A percentile compares a stretch with the other conserved stretches of the same genome.
phyloP scores from a whole-genome alignment of 2,888 invertebrate species.

The Stramonita haemastoma region DNA sequence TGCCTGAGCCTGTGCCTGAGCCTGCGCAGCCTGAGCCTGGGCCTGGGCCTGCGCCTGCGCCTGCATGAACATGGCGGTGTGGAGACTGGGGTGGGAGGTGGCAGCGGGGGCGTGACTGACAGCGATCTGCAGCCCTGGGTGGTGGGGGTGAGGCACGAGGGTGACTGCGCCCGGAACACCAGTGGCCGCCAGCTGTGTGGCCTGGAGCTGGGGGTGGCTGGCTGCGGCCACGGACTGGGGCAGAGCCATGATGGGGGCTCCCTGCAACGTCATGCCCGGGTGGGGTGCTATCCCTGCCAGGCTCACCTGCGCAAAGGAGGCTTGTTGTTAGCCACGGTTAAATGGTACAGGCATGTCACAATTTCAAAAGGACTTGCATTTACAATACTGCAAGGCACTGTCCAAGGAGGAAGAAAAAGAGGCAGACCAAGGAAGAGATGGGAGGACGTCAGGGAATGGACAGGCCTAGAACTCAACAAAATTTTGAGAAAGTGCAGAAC shows the following conservation, averaged over 20 bases:
- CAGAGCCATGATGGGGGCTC: slow-evolving; percentile 67
- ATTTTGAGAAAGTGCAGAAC: too few species aligned
- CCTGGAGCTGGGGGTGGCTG: slow-evolving; percentile 50
- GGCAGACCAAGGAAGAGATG: too few species aligned
- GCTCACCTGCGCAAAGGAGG: slow-evolving; percentile 43
- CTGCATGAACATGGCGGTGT: slow-evolving; percentile 38
- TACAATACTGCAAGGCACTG: too few species aligned
- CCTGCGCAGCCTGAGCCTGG: slow-evolving; percentile 56
- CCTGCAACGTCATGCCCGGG: slow-evolving; percentile 61
- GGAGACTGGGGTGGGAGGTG: slow-evolving; percentile 46
- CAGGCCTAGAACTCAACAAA: too few species aligned
- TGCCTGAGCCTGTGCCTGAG: slow-evolving; percentile 41
- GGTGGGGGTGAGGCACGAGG: slow-evolving; percentile 35
- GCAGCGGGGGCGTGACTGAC: slow-evolving; percentile 21
- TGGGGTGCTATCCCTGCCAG: slow-evolving; percentile 48
- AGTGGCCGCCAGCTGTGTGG: slow-evolving; percentile 37
- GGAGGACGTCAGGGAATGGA: too few species aligned
- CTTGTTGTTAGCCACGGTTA: too few species aligned
- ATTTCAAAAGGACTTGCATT: too few species aligned
- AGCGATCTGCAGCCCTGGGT: slow-evolving; percentile 41
- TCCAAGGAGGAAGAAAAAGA: too few species aligned
- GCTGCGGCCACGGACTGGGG: slow-evolving; percentile 55
- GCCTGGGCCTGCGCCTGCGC: slow-evolving; percentile 50
- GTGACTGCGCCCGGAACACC: slow-evolving; percentile 1
- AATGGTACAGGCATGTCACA: too few species aligned